A percentile compares a stretch with the other conserved stretches of the same genome.
Conservation (phyloP, 2,888 invertebrate species). For the Eutolmus rufibarbis region DNA sequence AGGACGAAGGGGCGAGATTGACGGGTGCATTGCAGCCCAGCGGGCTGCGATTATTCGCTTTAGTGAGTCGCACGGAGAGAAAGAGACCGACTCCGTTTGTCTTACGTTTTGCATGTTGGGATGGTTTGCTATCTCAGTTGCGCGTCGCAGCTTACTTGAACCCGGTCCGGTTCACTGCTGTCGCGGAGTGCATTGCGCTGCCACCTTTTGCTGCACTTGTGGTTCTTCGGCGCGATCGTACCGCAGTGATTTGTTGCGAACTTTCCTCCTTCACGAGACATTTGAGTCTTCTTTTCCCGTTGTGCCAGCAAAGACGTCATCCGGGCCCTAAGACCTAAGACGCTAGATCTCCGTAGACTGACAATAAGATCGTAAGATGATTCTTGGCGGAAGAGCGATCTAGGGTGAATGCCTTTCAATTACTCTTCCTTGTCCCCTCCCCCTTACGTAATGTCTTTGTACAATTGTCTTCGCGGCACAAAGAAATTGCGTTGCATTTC, state of each 20-base stretch:
- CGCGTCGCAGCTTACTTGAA: neutral
- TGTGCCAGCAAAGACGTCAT: neutral
- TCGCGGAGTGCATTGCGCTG: neutral
- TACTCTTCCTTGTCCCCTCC: neutral
- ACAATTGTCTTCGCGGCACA: neutral
- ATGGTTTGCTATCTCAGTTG: neutral
- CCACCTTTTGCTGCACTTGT: neutral
- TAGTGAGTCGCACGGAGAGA: neutral
- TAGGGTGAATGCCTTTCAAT: slow-evolving; percentile 22
- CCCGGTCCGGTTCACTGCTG: neutral
- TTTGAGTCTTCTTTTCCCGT: neutral
- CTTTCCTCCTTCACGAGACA: neutral
- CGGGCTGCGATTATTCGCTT: neutral
- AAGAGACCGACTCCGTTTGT: neutral
- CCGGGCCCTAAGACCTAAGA: neutral
- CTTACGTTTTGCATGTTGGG: neutral
- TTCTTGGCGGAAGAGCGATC: slow-evolving; percentile 5
- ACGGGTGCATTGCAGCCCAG: neutral
- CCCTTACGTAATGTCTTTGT: neutral
- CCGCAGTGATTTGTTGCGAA: slow-evolving; percentile 11
- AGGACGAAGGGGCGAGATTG: neutral
- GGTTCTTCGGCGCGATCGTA: neutral
- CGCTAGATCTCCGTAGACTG: neutral
- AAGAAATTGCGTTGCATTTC: neutral
- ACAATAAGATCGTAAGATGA: neutral